phyloP scores from a whole-genome alignment of 53 echinoderm and acorn worm genomes.

The Paracentrotus lividus region DNA sequence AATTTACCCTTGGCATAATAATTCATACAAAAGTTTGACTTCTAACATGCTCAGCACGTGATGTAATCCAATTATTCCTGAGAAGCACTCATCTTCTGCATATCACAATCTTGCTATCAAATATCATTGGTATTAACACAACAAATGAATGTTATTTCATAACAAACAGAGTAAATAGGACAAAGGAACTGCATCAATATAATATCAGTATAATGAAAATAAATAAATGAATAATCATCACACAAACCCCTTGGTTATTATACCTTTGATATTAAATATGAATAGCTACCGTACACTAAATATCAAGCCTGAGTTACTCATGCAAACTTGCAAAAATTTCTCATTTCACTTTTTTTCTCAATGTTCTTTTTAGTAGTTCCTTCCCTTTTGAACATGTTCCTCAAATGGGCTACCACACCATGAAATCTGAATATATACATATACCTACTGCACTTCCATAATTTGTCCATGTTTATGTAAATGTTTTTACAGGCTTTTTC shows the following conservation, averaged over 20 bases:
- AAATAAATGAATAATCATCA: neutral
- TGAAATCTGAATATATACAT: neutral
- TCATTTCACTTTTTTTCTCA: no score
- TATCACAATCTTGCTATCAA: neutral
- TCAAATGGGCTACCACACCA: neutral
- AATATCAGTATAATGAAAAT: conserved; percentile 12
- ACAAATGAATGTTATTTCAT: neutral
- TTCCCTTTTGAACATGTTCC: neutral
- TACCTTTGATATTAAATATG: no score
- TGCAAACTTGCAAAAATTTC: no score
- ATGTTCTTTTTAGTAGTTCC: no score
- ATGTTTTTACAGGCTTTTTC: neutral
- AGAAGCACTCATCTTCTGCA: neutral
- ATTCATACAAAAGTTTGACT: neutral
- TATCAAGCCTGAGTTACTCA: no score
- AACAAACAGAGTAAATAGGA: neutral
- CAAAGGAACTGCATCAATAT: neutral
- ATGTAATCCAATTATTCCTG: neutral
- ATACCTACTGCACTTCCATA: neutral
- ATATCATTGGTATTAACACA: neutral
- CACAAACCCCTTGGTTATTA: neutral
- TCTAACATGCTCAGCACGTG: conserved; percentile 22
- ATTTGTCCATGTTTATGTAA: neutral
- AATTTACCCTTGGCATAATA: neutral
- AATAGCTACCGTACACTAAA: no score